Conservation (phyloP, 2,888 invertebrate genomes). For the Fabriciana adippe region DNA sequence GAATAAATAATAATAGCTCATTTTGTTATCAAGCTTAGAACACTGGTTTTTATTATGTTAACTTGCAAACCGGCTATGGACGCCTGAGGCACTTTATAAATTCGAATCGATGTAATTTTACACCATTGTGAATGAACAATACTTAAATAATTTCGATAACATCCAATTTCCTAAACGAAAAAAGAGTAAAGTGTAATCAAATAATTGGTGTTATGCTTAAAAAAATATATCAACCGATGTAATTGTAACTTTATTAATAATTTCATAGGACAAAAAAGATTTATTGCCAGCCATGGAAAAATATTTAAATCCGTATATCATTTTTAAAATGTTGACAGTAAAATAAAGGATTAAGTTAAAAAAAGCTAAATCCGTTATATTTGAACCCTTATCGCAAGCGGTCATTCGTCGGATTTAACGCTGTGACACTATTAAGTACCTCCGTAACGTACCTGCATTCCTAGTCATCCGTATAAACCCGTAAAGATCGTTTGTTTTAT, state of each 20-base stretch:
- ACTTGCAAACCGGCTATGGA: constrained; percentile 10
- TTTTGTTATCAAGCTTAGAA: constrained; percentile 10
- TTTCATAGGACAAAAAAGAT: constrained; percentile 1
- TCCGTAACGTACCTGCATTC: constrained; percentile 37
- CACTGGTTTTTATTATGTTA: constrained; percentile 16
- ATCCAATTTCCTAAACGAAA: too few species aligned
- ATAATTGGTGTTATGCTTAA: too few species aligned
- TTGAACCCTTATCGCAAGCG: constrained; percentile 36
- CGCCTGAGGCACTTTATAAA: constrained; percentile 17
- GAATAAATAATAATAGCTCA: constrained; percentile 2
- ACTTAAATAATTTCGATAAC: constrained; percentile 11
- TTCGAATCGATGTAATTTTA: constrained; percentile 20
- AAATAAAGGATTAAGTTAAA: constrained; percentile 33
- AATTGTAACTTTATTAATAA: background rate
- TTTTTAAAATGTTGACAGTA: constrained; percentile 25
- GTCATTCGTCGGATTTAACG: constrained; percentile 43
- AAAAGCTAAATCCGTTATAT: constrained; percentile 39
- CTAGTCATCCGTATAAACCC: constrained; percentile 40
- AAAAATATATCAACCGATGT: too few species aligned
- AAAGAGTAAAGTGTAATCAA: too few species aligned
- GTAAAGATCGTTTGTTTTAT: constrained; percentile 42
- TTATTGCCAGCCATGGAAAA: background rate
- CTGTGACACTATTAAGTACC: constrained; percentile 43
- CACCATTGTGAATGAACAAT: constrained; percentile 18
- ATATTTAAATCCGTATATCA: constrained; percentile 21